phyloP scores from a whole-genome alignment of 1,140 invertebrate genomes.

The Trissolcus basalis region DNA sequence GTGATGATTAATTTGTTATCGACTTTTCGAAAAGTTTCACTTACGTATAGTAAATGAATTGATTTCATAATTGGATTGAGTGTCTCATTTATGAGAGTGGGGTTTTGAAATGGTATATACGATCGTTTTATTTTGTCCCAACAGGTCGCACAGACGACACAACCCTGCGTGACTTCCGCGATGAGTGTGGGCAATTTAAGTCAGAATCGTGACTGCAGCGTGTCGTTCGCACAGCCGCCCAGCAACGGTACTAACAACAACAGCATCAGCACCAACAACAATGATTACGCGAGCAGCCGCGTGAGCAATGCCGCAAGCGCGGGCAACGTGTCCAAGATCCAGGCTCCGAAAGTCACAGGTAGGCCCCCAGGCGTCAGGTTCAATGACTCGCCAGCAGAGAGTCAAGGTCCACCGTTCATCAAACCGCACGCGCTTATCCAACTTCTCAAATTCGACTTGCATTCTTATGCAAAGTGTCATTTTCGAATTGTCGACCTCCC shows the following conservation, averaged over 20 bases:
- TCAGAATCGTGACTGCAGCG: slow-evolving; percentile 63
- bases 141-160: slow-evolving; percentile 65
- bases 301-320: slow-evolving; percentile 66
- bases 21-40: too few relatives aligned
- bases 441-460: slow-evolving; percentile 44
- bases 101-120: too few relatives aligned
- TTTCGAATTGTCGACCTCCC: slow-evolving; percentile 40
- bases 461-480: slow-evolving; percentile 51
- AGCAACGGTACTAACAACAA: slow-evolving; percentile 61
- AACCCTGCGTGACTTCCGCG: slow-evolving; percentile 69
- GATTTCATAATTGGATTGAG: too few relatives aligned
- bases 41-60: too few relatives aligned
- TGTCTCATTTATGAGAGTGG: too few relatives aligned
- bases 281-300: slow-evolving; percentile 62
- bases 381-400: slow-evolving; percentile 40
- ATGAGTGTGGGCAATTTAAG: slow-evolving; percentile 70
- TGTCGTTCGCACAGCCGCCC: slow-evolving; percentile 48
- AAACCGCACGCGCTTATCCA: slow-evolving; percentile 34
- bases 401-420: slow-evolving; percentile 50
- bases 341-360: slow-evolving; percentile 65
- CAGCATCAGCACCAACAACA: slow-evolving; percentile 60
- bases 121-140: too few relatives aligned
- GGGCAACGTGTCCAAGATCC: slow-evolving; percentile 69
- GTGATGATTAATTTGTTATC: too few relatives aligned
- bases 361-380: slow-evolving; percentile 40